phyloP scores from a whole-genome alignment of 2,888 invertebrate species.

The Andrena chrysosceles region DNA sequence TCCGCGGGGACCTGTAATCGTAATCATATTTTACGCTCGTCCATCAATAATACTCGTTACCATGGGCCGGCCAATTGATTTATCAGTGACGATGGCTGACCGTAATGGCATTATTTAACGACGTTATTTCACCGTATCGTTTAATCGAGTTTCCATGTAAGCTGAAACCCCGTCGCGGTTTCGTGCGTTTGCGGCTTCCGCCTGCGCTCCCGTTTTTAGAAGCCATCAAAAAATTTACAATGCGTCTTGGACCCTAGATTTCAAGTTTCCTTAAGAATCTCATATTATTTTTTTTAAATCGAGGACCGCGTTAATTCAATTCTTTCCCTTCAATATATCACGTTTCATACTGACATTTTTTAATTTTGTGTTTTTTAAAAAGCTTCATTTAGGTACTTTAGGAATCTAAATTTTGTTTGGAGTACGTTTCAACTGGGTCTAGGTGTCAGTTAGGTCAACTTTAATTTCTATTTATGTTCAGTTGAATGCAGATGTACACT shows the following conservation, averaged over 20 bases:
- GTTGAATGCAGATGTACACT: not conserved
- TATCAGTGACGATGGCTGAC: conserved; percentile 40
- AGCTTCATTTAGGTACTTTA: not conserved
- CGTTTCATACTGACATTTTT: too few relatives aligned
- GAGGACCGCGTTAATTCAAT: not conserved
- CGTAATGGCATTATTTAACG: conserved; percentile 58
- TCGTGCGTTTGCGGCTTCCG: conserved; percentile 39
- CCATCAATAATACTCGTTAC: conserved; percentile 16
- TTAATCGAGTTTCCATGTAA: conserved; percentile 61
- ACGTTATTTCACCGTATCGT: conserved; percentile 33
- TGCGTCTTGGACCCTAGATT: not conserved
- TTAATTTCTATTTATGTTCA: too few relatives aligned
- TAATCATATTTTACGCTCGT: conserved; percentile 18
- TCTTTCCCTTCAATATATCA: too few relatives aligned
- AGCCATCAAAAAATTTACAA: conserved; percentile 36
- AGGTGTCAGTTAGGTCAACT: too few relatives aligned
- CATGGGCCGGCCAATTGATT: conserved; percentile 35
- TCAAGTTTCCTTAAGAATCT: not conserved
- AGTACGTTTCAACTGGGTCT: not conserved
- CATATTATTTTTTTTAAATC: too few relatives aligned
- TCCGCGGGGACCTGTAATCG: conserved; percentile 8
- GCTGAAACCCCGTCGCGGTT: conserved; percentile 55
- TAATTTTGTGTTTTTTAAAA: not conserved
- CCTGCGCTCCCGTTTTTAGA: conserved; percentile 38
- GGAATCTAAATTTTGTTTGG: not conserved